Conservation (phyloP, 1,140 invertebrate genomes). For the Drosophila eugracilis region DNA sequence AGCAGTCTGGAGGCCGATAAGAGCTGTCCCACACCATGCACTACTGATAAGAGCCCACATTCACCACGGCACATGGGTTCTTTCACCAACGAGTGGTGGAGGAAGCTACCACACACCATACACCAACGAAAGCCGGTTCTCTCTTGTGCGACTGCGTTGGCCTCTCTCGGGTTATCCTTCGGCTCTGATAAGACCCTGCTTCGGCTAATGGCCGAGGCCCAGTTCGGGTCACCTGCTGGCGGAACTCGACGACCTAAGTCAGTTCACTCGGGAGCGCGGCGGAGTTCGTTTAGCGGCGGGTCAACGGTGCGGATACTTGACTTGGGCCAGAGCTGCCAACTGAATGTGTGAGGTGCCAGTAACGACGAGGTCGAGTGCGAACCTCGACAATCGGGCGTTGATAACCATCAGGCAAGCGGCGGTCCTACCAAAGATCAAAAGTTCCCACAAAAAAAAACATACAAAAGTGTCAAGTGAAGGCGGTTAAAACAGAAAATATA, state of each 20-base stretch:
- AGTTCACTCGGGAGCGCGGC: conserved; percentile 83
- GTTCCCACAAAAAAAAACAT: conserved; percentile 38
- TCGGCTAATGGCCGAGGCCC: conserved; percentile 9
- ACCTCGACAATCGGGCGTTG: conserved; percentile 23
- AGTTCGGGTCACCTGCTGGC: conserved; percentile 44
- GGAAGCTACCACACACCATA: conserved; percentile 7
- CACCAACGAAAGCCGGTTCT: conserved; percentile 73
- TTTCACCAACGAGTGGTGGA: conserved; percentile 53
- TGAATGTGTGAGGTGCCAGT: conserved; percentile 42
- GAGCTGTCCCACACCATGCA: conserved; percentile 30
- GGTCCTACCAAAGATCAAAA: conserved; percentile 28
- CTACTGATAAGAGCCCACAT: conserved; percentile 59
- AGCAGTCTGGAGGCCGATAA: conserved; percentile 25
- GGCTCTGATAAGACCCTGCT: conserved; percentile 55
- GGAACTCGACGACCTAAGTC: conserved; percentile 50
- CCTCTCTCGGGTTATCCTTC: conserved; percentile 18
- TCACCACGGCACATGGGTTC: conserved; percentile 36
- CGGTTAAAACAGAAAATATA: not conserved
- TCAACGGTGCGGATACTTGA: conserved; percentile 52
- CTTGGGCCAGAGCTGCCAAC: conserved; percentile 54
- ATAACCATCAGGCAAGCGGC: conserved; percentile 16
- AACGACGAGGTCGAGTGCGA: conserved; percentile 11
- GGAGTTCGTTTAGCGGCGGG: conserved; percentile 75
- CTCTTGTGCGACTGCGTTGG: conserved; percentile 45
- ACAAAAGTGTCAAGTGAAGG: conserved; percentile 34